Evolutionary conservation across 2,113 vertebrate genomes (phyloP).

Genomic region (Labrus mixtus): DNA sequence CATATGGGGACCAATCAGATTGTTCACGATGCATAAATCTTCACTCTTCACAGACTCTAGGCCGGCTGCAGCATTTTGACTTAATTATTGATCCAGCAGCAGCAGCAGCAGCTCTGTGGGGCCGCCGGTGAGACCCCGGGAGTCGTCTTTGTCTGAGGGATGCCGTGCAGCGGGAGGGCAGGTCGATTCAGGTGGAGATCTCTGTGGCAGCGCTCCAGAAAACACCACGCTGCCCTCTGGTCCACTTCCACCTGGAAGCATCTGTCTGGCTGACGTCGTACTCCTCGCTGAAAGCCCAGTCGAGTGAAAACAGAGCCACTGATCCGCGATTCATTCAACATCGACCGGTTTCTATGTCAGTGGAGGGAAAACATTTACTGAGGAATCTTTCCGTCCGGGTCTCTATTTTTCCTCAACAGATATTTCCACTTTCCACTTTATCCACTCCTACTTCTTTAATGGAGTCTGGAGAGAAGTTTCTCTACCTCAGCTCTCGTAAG

Average conservation of each 20-base stretch:
- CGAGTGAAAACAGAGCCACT: conserved; percentile 49
- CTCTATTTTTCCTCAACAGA: conserved; percentile 12
- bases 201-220: conserved; percentile 53
- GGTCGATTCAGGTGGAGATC: conserved; percentile 45
- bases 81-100: conserved; percentile 48
- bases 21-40: conserved; percentile 38
- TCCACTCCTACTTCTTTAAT: too few relatives aligned
- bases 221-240: conserved; percentile 37
- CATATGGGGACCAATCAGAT: conserved; percentile 36
- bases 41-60: background rate
- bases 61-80: conserved; percentile 13
- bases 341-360: conserved; percentile 54
- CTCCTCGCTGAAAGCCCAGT: conserved; percentile 53
- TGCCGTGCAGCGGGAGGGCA: background rate
- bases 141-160: conserved; percentile 3
- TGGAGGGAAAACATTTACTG: conserved; percentile 20
- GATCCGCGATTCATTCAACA: conserved; percentile 63
- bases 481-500: too few relatives aligned
- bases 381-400: conserved; percentile 10
- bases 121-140: background rate
- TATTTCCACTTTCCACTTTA: background rate
- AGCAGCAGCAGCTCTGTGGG: background rate
- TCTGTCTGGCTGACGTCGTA: conserved; percentile 51
- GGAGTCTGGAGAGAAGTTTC: too few relatives aligned
- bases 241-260: conserved; percentile 72